phyloP scores from a whole-genome alignment of 1,140 invertebrate species.

The Zaprionus tsacasi region DNA sequence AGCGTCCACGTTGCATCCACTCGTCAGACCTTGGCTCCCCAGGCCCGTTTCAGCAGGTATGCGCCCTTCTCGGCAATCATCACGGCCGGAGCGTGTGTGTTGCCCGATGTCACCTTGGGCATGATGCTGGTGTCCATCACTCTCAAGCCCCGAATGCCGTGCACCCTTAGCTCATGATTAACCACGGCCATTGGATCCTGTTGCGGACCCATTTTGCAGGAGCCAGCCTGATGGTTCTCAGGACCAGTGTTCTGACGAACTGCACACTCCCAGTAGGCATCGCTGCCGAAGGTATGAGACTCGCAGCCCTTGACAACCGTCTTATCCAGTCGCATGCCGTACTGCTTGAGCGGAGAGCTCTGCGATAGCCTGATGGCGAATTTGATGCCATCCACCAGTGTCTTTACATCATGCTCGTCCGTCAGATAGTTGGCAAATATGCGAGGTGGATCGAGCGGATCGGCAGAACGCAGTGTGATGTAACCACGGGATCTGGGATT shows the following conservation, averaged over 20 bases:
- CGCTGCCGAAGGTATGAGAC: constrained; percentile 89
- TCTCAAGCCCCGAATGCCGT: constrained; percentile 86
- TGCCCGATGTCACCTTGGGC: constrained; percentile 87
- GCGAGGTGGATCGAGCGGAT: constrained; percentile 92
- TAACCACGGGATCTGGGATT: constrained; percentile 93
- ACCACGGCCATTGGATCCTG: constrained; percentile 86
- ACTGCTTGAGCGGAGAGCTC: constrained; percentile 88
- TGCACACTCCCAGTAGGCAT: constrained; percentile 93
- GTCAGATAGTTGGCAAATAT: constrained; percentile 94
- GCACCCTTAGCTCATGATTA: constrained; percentile 85
- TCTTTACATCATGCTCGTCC: constrained; percentile 90
- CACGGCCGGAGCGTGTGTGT: constrained; percentile 87
- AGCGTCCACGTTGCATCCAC: constrained; percentile 83
- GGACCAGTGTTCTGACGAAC: constrained; percentile 90
- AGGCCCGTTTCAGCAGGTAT: constrained; percentile 88
- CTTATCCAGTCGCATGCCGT: constrained; percentile 89
- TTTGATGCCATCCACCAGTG: constrained; percentile 90
- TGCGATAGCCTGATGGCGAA: constrained; percentile 89
- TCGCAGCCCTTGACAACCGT: constrained; percentile 90
- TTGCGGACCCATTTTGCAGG: constrained; percentile 87
- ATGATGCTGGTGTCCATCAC: constrained; percentile 88
- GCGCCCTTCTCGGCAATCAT: constrained; percentile 89
- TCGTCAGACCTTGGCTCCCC: constrained; percentile 84
- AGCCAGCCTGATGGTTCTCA: constrained; percentile 93
- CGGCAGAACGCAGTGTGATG: constrained; percentile 88